Conservation (phyloP, 2,888 invertebrate species). For the Sarcophaga rosellei region DNA sequence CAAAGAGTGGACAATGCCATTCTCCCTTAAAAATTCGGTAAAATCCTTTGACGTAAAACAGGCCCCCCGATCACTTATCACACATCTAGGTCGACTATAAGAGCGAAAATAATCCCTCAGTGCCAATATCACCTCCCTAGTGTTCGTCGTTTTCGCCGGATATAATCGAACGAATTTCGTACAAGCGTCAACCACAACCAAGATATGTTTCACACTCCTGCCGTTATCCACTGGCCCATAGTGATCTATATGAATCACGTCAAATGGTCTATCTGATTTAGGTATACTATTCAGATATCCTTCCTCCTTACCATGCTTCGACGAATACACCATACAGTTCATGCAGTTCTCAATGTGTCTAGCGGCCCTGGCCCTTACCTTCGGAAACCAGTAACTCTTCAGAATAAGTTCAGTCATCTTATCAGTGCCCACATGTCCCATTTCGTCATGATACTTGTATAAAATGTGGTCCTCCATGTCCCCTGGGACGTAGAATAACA, state of each 20-base stretch:
- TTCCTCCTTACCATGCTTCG: slow-evolving; percentile 42
- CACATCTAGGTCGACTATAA: slow-evolving; percentile 64
- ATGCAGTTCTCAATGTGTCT: slow-evolving; percentile 52
- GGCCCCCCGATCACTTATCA: slow-evolving; percentile 68
- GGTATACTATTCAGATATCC: slow-evolving; percentile 56
- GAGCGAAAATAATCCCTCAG: slow-evolving; percentile 69
- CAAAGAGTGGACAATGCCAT: slow-evolving; percentile 59
- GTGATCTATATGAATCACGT: slow-evolving; percentile 38
- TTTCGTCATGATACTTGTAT: slow-evolving; percentile 61
- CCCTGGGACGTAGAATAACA: slow-evolving; percentile 51
- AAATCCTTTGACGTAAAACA: slow-evolving; percentile 70
- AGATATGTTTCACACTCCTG: slow-evolving; percentile 39
- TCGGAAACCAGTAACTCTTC: slow-evolving; percentile 53
- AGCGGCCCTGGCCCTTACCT: slow-evolving; percentile 17
- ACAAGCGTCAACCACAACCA: slow-evolving; percentile 55
- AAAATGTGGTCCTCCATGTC: slow-evolving; percentile 55
- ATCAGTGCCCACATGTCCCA: slow-evolving; percentile 56
- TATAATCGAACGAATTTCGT: slow-evolving; percentile 61
- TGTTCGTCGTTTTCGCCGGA: slow-evolving; percentile 49
- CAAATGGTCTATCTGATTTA: slow-evolving; percentile 45
- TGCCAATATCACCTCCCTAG: slow-evolving; percentile 31
- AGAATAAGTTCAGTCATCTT: slow-evolving; percentile 48
- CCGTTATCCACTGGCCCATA: slow-evolving; percentile 6
- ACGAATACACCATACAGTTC: slow-evolving; percentile 53
- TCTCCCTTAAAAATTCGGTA: slow-evolving; percentile 51